phyloP scores from a whole-genome alignment of 2,888 invertebrate genomes.

The Microctonus brassicae region DNA sequence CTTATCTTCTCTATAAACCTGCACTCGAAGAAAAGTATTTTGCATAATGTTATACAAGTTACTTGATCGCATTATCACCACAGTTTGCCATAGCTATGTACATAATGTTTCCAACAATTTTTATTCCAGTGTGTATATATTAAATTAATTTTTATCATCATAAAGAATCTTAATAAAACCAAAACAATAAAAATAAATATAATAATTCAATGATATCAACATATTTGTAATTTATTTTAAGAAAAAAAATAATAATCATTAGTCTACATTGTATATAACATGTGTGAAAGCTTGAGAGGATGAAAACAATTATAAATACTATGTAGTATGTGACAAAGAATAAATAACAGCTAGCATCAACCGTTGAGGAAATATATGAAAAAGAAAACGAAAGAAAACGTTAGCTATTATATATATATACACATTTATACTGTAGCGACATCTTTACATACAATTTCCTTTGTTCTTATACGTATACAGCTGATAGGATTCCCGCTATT shows the following conservation, averaged over 20 bases:
- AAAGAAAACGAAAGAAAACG: neutral
- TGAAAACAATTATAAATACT: neutral
- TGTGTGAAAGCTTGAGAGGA: neutral
- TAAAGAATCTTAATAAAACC: neutral
- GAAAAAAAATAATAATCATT: neutral
- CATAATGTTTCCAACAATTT: neutral
- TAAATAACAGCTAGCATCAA: neutral
- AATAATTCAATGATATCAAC: too few species aligned
- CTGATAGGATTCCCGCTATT: slow-evolving; percentile 36
- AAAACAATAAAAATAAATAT: neutral
- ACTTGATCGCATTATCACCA: neutral
- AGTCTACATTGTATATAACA: neutral
- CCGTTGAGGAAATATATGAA: too few species aligned
- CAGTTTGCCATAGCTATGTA: neutral
- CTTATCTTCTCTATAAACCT: neutral
- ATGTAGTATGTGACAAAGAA: neutral
- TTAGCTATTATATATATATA: neutral
- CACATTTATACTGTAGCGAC: neutral
- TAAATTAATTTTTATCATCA: neutral
- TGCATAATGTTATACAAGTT: slow-evolving; percentile 1
- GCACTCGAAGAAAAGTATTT: neutral
- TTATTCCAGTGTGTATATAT: neutral
- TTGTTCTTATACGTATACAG: slow-evolving; percentile 26
- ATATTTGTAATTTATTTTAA: neutral
- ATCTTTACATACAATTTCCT: slow-evolving; percentile 9